These are phyloP conservation scores for Scotopteryx bipunctaria DNA, from an alignment of 2,888 invertebrate genomes.

Conservation along the genomic window DNA sequence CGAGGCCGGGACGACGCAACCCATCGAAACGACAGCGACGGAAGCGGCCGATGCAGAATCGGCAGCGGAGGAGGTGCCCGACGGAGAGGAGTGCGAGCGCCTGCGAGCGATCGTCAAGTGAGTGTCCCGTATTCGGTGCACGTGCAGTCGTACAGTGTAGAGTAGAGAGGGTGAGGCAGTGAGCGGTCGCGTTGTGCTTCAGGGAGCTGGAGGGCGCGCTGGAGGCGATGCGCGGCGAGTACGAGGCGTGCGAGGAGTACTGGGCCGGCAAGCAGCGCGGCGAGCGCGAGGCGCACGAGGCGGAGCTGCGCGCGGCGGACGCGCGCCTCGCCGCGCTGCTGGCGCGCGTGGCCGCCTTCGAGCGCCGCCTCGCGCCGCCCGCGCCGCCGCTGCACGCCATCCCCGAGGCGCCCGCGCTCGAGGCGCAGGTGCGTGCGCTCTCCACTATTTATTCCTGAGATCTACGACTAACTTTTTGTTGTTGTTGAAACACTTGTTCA, in stretches of 20 bases:
- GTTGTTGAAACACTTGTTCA: no score
- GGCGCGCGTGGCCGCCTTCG: conserved; percentile 90
- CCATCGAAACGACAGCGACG: background rate
- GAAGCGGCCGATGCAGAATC: background rate
- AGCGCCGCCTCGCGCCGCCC: conserved; percentile 85
- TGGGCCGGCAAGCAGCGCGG: conserved; percentile 91
- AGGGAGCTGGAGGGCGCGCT: conserved; percentile 88
- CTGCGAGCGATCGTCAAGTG: conserved; percentile 57
- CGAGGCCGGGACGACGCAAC: background rate
- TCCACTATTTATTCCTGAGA: no score
- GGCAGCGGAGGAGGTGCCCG: conserved; percentile 11
- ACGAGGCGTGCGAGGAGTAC: conserved; percentile 94
- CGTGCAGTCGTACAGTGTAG: background rate
- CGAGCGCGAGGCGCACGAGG: conserved; percentile 88
- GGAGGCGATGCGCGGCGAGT: conserved; percentile 89
- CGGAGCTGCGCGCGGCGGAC: conserved; percentile 89
- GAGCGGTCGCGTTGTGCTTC: conserved; percentile 39
- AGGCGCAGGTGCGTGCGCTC: conserved; percentile 83
- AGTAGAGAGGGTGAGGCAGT: background rate
- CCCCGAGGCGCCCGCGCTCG: conserved; percentile 80
- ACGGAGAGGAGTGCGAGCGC: conserved; percentile 60
- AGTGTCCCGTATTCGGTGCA: no score
- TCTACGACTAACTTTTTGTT: no score
- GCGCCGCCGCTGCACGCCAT: conserved; percentile 85
- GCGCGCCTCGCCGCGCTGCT: conserved; percentile 89